Percentiles rank a stretch among this genome's conserved stretches.
Conservation (phyloP, 2,797 vertebrate genomes). For the Synanceia verrucosa region DNA sequence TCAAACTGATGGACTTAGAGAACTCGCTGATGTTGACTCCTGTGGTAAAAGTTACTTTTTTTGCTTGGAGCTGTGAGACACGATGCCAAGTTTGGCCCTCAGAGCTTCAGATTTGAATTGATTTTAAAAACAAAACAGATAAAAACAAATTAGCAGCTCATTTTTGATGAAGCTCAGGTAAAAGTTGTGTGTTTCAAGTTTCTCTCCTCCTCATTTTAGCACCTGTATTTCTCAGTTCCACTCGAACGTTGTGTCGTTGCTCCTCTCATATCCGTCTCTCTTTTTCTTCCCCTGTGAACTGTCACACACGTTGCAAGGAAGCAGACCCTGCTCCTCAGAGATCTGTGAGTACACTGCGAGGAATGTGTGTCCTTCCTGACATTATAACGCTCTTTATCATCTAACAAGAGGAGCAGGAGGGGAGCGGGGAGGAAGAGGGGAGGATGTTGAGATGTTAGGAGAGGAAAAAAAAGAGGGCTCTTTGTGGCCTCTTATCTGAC, state of each 20-base stretch:
- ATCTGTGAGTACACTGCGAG: slow-evolving; percentile 76
- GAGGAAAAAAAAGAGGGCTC: slow-evolving; percentile 71
- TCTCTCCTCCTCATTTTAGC: not conserved
- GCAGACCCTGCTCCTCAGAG: slow-evolving; percentile 62
- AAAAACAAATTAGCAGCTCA: slow-evolving; percentile 4
- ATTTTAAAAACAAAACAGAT: slow-evolving; percentile 21
- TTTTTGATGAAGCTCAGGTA: slow-evolving; percentile 1
- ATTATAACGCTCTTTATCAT: slow-evolving; percentile 83
- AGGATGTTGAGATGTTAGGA: slow-evolving; percentile 82
- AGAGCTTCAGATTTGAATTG: slow-evolving; percentile 36
- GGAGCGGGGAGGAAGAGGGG: slow-evolving; percentile 64
- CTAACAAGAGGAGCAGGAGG: slow-evolving; percentile 76
- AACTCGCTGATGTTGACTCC: slow-evolving; percentile 70
- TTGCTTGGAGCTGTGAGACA: slow-evolving; percentile 35
- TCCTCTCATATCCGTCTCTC: slow-evolving; percentile 30
- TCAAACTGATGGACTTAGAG: slow-evolving; percentile 64
- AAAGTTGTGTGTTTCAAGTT: slow-evolving; percentile 13
- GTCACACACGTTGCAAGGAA: slow-evolving; percentile 48
- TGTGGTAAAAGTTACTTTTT: slow-evolving; percentile 43
- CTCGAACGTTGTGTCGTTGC: not conserved
- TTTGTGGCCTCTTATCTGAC: slow-evolving; percentile 86
- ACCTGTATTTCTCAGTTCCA: not conserved
- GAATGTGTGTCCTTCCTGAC: slow-evolving; percentile 85
- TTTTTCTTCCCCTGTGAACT: slow-evolving; percentile 52
- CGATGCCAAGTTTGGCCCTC: slow-evolving; percentile 29